phyloP scores from a whole-genome alignment of 2,888 invertebrate genomes.

The Catocala fraxini region DNA sequence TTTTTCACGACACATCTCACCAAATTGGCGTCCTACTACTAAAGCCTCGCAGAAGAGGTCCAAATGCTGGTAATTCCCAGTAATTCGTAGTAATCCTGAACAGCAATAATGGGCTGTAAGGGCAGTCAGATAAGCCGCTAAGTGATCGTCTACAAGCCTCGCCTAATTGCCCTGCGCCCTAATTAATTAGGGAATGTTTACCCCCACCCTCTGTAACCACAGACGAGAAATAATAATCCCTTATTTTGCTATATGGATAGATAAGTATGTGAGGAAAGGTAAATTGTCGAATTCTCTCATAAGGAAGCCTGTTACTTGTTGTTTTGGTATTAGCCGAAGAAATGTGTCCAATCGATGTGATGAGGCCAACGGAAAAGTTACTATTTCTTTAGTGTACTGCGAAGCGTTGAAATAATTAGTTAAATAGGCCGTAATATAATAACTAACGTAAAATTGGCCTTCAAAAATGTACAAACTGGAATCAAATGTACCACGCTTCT shows the following conservation, averaged over 20 bases:
- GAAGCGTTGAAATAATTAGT: no score
- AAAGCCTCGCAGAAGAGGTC: background rate
- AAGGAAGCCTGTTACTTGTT: background rate
- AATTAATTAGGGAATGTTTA: slow-evolving; percentile 30
- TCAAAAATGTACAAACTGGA: no score
- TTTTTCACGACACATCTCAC: slow-evolving; percentile 6
- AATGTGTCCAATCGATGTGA: no score
- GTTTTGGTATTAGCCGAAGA: no score
- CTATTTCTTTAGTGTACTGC: no score
- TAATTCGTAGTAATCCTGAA: slow-evolving; percentile 27
- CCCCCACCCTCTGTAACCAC: background rate
- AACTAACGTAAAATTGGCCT: no score
- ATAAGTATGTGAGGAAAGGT: background rate
- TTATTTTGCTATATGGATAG: background rate
- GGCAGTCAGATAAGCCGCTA: slow-evolving; percentile 34
- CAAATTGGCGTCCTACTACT: background rate
- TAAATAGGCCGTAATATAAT: no score
- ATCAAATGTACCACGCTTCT: no score
- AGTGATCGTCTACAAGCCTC: slow-evolving; percentile 17
- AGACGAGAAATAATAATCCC: background rate
- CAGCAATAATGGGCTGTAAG: slow-evolving; percentile 31
- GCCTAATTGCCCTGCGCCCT: slow-evolving; percentile 24
- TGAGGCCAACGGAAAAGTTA: no score
- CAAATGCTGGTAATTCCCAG: slow-evolving; percentile 3
- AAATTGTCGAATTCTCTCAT: background rate